Evolutionary conservation across 2,797 vertebrate genomes (phyloP), one percentile per base, ranked within the genome.

Genomic region (Siniperca undulata): DNA sequence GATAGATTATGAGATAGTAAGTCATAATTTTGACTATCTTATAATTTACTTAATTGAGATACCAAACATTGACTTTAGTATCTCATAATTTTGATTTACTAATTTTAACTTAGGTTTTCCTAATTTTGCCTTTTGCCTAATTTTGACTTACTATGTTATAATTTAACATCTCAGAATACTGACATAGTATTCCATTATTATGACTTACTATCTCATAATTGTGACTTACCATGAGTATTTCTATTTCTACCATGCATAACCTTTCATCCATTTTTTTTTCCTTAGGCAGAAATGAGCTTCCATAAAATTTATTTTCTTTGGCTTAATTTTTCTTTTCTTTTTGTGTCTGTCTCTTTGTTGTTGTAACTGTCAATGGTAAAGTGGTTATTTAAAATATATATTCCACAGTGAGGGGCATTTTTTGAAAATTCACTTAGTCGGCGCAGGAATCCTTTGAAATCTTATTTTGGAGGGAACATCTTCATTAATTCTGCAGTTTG

Each of bases 381-480:
- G 2, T 11, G 2, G 5, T 61, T 67, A 62, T 40, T 64, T 48
- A 22, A 74, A 74, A n/a, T 27, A 74, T 42, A 24, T 30, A 69
- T 40, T 48, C 53, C 27, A 48, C 50, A 22, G 2, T 48, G 46
- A 38, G 14, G 14, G 44, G 20, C 7, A 67, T 46, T 14, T 69
- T 10, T 22, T 53, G 20, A 30, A 64, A 75, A 22, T 24, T 22
- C 6, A 58, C 38, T 74, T 48, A 3, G 56, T 60, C 36, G 2
- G 17, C 34, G 55, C 62, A 75, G 20, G 17, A 74, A 66, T 85
- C 77, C 67, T 83, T 87, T 66, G 0, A 74, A 79, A 86, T 83
- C 38, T 36, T 40, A 56, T 85, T 84, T 55, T 52, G 27, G 2
- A 10, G 19, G 16, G 19, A 66, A 24, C 30, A 27, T 30, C n/a